These are phyloP conservation scores for Tetheella fluctuosa DNA, from an alignment of 2,888 invertebrate species.

Conservation along the genomic window DNA sequence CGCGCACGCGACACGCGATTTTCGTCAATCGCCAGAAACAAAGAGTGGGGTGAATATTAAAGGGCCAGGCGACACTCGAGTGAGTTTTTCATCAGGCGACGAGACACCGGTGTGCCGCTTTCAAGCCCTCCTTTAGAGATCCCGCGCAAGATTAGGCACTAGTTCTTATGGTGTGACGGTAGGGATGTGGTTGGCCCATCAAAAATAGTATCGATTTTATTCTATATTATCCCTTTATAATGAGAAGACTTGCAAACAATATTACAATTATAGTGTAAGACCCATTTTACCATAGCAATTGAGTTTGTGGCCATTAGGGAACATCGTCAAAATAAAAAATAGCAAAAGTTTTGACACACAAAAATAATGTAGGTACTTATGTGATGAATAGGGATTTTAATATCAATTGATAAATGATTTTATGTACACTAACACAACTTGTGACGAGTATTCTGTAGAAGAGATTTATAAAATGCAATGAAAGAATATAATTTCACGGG, in stretches of 20 bases:
- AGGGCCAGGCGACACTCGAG: slow-evolving; percentile 73
- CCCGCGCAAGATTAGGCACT: slow-evolving; percentile 81
- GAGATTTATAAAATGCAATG: too few relatives aligned
- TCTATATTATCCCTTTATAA: slow-evolving; percentile 4
- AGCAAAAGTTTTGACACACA: too few relatives aligned
- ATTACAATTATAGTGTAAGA: background rate
- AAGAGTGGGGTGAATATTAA: slow-evolving; percentile 79
- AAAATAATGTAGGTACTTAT: too few relatives aligned
- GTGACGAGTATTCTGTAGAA: too few relatives aligned
- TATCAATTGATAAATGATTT: too few relatives aligned
- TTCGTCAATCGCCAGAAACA: slow-evolving; percentile 79
- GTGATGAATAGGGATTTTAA: too few relatives aligned
- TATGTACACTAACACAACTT: too few relatives aligned
- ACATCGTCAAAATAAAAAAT: too few relatives aligned
- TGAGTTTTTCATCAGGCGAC: slow-evolving; percentile 77
- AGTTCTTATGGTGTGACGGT: slow-evolving; percentile 67
- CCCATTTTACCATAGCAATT: too few relatives aligned
- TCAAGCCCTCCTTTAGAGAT: slow-evolving; percentile 80
- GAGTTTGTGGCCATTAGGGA: too few relatives aligned
- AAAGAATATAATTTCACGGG: too few relatives aligned
- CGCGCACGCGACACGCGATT: slow-evolving; percentile 57
- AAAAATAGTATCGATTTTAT: slow-evolving; percentile 18
- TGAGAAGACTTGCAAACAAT: background rate
- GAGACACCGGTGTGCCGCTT: slow-evolving; percentile 71
- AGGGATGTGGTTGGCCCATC: slow-evolving; percentile 44